Conservation (phyloP, 2,797 vertebrate species). For the Scolopax bukidnonensis region DNA sequence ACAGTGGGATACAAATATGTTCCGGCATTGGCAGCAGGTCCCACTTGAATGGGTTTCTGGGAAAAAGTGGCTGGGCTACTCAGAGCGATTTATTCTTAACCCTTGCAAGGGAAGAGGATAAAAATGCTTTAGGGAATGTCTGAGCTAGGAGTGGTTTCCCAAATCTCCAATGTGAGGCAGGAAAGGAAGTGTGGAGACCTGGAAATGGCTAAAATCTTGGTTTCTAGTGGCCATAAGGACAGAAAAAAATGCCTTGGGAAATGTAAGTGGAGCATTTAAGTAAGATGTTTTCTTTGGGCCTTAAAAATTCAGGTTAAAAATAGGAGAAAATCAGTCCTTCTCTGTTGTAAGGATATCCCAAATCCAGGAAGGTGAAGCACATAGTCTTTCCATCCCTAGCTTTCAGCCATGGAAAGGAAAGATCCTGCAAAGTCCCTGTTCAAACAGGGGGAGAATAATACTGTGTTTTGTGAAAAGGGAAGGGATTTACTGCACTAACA, state of each 20-base stretch:
- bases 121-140: not conserved
- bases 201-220: not conserved
- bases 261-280: not conserved
- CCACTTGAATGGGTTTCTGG: not conserved
- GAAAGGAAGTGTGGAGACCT: not conserved
- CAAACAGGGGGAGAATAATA: rapidly evolving
- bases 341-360: too few species aligned
- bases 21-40: not conserved
- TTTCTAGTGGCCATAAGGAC: not conserved
- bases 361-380: not conserved
- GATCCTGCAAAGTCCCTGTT: not conserved
- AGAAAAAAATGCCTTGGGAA: not conserved
- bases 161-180: not conserved
- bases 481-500: not conserved
- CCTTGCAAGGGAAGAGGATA: not conserved
- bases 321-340: not conserved
- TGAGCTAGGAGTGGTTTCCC: not conserved
- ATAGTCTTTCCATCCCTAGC: rapidly evolving
- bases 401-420: not conserved
- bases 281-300: not conserved
- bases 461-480: not conserved
- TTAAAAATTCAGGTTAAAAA: not conserved
- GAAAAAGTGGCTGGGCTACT: not conserved
- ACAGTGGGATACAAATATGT: not conserved
- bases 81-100: not conserved